phyloP scores from a whole-genome alignment of 2,888 invertebrate genomes.

The Pyrrhosoma nymphula region DNA sequence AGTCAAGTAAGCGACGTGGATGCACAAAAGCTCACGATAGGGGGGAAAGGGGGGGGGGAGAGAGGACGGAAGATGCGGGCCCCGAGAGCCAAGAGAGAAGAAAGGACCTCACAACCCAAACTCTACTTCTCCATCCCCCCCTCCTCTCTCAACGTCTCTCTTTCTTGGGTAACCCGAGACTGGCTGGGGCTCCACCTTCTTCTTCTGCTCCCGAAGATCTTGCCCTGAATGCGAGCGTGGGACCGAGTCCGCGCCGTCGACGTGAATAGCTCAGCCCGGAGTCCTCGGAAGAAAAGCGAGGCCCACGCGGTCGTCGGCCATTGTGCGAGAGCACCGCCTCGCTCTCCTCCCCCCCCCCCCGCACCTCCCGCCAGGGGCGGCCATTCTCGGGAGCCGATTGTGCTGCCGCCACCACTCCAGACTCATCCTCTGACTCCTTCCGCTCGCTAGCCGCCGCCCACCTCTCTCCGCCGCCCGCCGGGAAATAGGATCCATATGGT shows the following conservation, averaged over 20 bases:
- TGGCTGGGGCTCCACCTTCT: neutral
- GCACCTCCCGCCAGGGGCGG: neutral
- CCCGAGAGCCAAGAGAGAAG: neutral
- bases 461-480: neutral
- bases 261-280: neutral
- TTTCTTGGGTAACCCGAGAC: slow-evolving; percentile 20
- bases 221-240: slow-evolving; percentile 1
- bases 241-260: neutral
- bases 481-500: slow-evolving; percentile 28
- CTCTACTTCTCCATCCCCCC: neutral
- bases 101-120: neutral
- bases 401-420: slow-evolving; percentile 6
- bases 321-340: neutral
- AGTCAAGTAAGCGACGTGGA: slow-evolving; percentile 25
- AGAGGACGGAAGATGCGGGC: neutral
- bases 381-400: neutral
- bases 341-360: neutral
- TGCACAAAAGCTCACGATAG: neutral
- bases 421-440: slow-evolving; percentile 22
- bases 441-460: neutral
- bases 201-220: neutral
- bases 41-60: neutral
- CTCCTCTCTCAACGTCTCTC: neutral
- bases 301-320: neutral
- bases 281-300: neutral